Base-by-base conservation (phyloP, 2,888 invertebrate species). In the Amiota communis region DNA sequence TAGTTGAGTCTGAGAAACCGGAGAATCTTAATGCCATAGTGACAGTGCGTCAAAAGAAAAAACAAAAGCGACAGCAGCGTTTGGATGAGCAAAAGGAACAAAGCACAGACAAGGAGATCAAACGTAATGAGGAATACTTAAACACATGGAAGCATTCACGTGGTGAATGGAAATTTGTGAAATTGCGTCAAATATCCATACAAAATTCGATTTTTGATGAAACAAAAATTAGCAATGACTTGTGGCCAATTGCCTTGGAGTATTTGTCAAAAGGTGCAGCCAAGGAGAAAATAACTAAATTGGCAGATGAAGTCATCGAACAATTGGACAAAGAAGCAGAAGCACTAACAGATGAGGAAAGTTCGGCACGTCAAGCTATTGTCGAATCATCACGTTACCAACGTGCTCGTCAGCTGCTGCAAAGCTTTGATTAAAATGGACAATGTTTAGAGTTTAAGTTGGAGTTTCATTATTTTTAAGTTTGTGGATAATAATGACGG, bases 151-250 rank as follows among this genome's bases (percentile, higher is more conserved):
- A 95, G 87, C 91, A 94, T 84, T 91, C 92, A 75, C 91, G 90
- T 77, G 89, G 89, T 63, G 92, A 94, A 80, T 96, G 96, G 96
- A 96, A 95, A 88, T 96, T 96, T 86, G 94, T 94, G 88, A 96
- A 96, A 88, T 88, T 93, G 1, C 92, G 93, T 75, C 96, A 96
- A 90, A 92, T 93, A n/a, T 95, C 95, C 92, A 90, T 96, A 69
- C 93, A 92, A 79, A 93, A 93, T 77, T 92, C 94, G 81, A 92
- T 94, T 80, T 93, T 94, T 78, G 92, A 94, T 74, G 89, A 91
- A 13, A 86, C 88, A 4, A 91, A 92, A 77, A 87, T 95, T 9
- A 92, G 93, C 6, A 91, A 93, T 61, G 90, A 92, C 23, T 90
- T 92, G 76, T 95, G 94, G 92, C 91, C 92, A 3, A 90, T 91